Evolutionary conservation across 2,888 invertebrate genomes (phyloP).

Genomic region (Drosophila formosana): DNA sequence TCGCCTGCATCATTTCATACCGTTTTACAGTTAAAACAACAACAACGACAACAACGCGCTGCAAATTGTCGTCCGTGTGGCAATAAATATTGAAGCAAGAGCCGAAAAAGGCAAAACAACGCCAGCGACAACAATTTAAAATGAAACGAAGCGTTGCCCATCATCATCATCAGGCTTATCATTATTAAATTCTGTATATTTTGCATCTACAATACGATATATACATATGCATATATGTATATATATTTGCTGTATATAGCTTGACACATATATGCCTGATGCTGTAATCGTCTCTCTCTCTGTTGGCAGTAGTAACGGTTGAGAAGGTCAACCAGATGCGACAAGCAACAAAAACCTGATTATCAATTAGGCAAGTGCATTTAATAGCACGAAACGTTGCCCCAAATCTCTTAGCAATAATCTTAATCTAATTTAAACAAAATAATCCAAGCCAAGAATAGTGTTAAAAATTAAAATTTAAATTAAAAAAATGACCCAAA

Average conservation of each 20-base stretch:
- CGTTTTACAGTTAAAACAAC: constrained; percentile 71
- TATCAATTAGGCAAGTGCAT: constrained; percentile 62
- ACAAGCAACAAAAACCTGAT: constrained; percentile 46
- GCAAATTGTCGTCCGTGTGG: constrained; percentile 58
- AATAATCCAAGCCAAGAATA: too few relatives aligned
- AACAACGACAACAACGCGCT: constrained; percentile 31
- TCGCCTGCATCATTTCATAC: constrained; percentile 25
- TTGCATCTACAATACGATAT: constrained; percentile 21
- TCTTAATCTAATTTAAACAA: too few relatives aligned
- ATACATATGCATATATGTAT: constrained; percentile 3
- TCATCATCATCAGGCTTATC: constrained; percentile 29
- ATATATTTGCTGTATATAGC: too few relatives aligned
- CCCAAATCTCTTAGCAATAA: constrained; percentile 15
- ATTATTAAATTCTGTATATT: constrained; percentile 52
- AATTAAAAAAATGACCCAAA: too few relatives aligned
- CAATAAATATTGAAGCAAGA: constrained; percentile 65
- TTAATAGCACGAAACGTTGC: constrained; percentile 40
- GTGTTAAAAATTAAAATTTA: too few relatives aligned
- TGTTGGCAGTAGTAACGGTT: constrained; percentile 64
- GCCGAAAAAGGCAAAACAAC: constrained; percentile 1
- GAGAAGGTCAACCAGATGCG: constrained; percentile 76
- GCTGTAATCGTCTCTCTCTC: constrained; percentile 60
- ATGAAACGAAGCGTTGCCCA: constrained; percentile 59
- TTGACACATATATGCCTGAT: constrained; percentile 57
- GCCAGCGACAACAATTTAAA: constrained; percentile 21